These are phyloP conservation scores for Solenopsis fugax DNA, from an alignment of 1,140 invertebrate genomes.

Conservation along the genomic window DNA sequence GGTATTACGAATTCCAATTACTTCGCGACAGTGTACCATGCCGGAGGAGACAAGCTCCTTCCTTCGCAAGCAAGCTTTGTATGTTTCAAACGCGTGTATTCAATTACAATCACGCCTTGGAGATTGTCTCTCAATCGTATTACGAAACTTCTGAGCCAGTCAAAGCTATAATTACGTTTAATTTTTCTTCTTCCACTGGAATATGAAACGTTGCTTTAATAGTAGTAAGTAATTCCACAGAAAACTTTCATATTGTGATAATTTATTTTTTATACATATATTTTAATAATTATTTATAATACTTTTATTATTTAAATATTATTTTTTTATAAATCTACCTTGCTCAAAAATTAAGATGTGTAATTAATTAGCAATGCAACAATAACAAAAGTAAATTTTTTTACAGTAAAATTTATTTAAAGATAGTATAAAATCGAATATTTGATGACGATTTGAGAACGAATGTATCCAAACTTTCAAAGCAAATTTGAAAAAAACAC, in stretches of 20 bases:
- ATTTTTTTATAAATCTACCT: background rate
- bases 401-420: background rate
- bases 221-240: background rate
- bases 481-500: background rate
- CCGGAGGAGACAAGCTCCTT: background rate
- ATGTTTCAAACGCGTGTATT: conserved; percentile 23
- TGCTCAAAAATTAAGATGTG: background rate
- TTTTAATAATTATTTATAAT: too few relatives aligned
- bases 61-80: background rate
- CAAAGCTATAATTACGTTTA: background rate
- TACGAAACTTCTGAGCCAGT: background rate
- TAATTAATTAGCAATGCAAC: background rate
- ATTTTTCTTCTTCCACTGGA: background rate
- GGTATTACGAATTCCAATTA: conserved; percentile 56
- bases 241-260: background rate
- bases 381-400: background rate
- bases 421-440: background rate
- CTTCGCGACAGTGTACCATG: conserved; percentile 1
- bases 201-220: background rate
- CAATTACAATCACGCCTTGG: conserved; percentile 32
- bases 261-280: background rate
- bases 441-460: background rate
- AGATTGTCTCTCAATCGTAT: conserved; percentile 1
- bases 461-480: background rate
- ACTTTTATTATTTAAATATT: too few relatives aligned